Conservation (phyloP, 2,797 vertebrate species). For the Tragopan temminckii region DNA sequence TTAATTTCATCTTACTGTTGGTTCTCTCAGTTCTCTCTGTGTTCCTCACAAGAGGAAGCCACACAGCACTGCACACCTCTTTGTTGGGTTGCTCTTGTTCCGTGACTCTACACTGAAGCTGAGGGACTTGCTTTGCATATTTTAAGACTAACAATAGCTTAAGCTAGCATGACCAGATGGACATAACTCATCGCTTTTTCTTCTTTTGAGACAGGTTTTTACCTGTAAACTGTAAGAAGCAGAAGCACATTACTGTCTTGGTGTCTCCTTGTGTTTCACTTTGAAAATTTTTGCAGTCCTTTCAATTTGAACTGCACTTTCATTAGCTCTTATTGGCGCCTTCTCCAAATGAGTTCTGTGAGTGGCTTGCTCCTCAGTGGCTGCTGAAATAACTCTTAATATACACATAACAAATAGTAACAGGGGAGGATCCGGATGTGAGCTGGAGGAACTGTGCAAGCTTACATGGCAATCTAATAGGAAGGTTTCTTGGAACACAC, state of each 20-base stretch:
- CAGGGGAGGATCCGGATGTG: background rate
- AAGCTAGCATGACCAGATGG: background rate
- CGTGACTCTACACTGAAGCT: background rate
- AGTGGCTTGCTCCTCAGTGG: background rate
- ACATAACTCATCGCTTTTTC: background rate
- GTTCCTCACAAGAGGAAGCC: background rate
- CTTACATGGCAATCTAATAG: background rate
- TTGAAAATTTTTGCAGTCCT: background rate
- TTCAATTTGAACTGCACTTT: background rate
- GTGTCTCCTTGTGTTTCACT: background rate
- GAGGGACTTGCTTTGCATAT: background rate
- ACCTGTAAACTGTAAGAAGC: background rate
- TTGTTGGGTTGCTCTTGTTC: background rate
- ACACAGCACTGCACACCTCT: background rate
- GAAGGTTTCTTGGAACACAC: background rate
- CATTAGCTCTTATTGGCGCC: background rate
- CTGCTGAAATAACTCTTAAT: background rate
- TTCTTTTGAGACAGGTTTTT: background rate
- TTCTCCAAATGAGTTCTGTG: background rate
- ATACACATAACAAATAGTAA: background rate
- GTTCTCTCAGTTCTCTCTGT: background rate
- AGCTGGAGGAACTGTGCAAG: background rate
- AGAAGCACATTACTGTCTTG: background rate
- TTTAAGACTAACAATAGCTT: background rate
- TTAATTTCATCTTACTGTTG: background rate